Conservation (phyloP, 2,888 invertebrate genomes). For the Lasius fuliginosus region DNA sequence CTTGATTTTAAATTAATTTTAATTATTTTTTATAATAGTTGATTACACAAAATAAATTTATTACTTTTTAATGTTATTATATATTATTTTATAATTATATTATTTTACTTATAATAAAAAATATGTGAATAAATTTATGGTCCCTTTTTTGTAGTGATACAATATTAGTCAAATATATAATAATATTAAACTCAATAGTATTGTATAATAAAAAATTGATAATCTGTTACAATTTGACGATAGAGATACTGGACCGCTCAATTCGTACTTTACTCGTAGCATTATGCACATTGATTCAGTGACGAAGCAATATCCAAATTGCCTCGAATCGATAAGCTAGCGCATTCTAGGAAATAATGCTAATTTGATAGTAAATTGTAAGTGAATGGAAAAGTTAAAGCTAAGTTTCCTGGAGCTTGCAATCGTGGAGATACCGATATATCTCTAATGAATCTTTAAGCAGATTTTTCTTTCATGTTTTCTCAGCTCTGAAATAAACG, state of each 20-base stretch:
- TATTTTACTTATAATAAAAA: not conserved
- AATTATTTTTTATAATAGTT: not conserved
- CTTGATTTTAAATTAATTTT: not conserved
- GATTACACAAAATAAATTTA: not conserved
- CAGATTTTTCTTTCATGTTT: not conserved
- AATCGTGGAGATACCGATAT: slow-evolving; percentile 29
- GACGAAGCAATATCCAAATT: not conserved
- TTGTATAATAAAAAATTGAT: slow-evolving; percentile 12
- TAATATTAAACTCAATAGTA: not conserved
- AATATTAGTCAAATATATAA: not conserved
- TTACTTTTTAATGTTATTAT: not conserved
- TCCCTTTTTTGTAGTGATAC: not conserved
- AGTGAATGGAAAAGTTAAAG: not conserved
- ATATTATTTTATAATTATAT: not conserved
- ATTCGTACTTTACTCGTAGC: not conserved
- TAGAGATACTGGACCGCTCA: not conserved
- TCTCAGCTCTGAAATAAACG: not conserved
- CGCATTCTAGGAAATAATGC: not conserved
- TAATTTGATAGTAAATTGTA: slow-evolving; percentile 13
- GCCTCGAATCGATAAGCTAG: not conserved
- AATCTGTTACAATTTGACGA: slow-evolving; percentile 1
- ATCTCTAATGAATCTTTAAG: slow-evolving; percentile 55
- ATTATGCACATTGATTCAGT: slow-evolving; percentile 16
- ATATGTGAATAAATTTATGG: not conserved
- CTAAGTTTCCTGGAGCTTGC: slow-evolving; percentile 38